phyloP scores from a whole-genome alignment of 2,888 invertebrate genomes.

The Cinara cedri region DNA sequence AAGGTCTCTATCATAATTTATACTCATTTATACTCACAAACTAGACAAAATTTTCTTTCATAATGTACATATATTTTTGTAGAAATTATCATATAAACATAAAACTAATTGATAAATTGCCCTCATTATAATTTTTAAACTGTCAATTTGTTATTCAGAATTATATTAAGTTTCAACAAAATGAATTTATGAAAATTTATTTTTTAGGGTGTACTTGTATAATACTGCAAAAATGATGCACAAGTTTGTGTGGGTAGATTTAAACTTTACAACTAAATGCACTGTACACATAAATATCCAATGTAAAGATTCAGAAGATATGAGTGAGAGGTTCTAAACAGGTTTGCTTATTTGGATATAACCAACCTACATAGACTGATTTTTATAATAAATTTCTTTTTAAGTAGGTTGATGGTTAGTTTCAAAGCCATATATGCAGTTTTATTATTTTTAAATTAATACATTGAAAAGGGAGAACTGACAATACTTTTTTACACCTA shows the following conservation, averaged over 20 bases:
- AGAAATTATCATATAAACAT: too few species aligned
- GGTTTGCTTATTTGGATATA: slow-evolving; percentile 53
- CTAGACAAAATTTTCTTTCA: too few species aligned
- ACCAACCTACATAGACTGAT: slow-evolving; percentile 46
- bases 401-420: slow-evolving; percentile 35
- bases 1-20: too few species aligned
- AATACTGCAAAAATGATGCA: neutral
- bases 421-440: slow-evolving; percentile 3
- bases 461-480: too few species aligned
- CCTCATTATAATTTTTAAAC: too few species aligned
- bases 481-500: too few species aligned
- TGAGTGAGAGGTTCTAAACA: slow-evolving; percentile 35
- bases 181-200: neutral
- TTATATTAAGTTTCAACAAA: too few species aligned
- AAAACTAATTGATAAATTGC: too few species aligned
- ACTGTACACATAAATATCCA: neutral
- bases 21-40: too few species aligned
- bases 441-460: neutral
- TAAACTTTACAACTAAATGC: neutral
- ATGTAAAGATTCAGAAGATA: slow-evolving; percentile 18
- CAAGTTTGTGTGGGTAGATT: neutral
- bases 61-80: too few species aligned
- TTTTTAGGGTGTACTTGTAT: neutral
- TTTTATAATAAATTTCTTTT: slow-evolving; percentile 39
- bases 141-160: too few species aligned